phyloP scores from a whole-genome alignment of 2,797 vertebrate genomes.

The Arremon aurantiirostris region DNA sequence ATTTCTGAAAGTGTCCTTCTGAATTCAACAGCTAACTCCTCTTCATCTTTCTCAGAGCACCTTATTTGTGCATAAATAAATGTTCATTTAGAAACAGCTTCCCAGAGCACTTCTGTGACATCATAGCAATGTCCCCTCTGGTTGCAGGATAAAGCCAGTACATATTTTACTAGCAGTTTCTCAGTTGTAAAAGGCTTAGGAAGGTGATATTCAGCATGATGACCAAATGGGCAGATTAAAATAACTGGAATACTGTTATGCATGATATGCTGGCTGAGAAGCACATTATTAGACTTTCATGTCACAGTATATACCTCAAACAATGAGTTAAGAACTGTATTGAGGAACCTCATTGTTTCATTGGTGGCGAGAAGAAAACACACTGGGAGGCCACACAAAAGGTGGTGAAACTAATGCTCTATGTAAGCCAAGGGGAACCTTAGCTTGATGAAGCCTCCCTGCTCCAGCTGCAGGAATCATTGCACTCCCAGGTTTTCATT shows the following conservation, averaged over 20 bases:
- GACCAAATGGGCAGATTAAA: slow-evolving; percentile 31
- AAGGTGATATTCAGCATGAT: background rate
- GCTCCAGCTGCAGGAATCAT: background rate
- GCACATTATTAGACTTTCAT: background rate
- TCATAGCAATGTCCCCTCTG: background rate
- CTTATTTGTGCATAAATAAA: background rate
- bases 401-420: background rate
- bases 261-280: background rate
- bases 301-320: slow-evolving; percentile 6
- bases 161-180: slow-evolving; percentile 4
- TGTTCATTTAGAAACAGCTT: background rate
- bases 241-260: background rate
- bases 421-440: background rate
- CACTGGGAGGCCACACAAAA: background rate
- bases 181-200: background rate
- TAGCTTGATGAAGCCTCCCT: background rate
- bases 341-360: background rate
- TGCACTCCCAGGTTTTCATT: background rate
- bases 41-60: background rate
- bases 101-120: background rate
- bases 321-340: slow-evolving; percentile 1
- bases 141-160: background rate
- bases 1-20: background rate
- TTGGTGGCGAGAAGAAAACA: slow-evolving; percentile 10
- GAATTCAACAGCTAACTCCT: background rate